Evolutionary conservation across 2,113 vertebrate species (phyloP).

Genomic region (Gymnorhina tibicen): DNA sequence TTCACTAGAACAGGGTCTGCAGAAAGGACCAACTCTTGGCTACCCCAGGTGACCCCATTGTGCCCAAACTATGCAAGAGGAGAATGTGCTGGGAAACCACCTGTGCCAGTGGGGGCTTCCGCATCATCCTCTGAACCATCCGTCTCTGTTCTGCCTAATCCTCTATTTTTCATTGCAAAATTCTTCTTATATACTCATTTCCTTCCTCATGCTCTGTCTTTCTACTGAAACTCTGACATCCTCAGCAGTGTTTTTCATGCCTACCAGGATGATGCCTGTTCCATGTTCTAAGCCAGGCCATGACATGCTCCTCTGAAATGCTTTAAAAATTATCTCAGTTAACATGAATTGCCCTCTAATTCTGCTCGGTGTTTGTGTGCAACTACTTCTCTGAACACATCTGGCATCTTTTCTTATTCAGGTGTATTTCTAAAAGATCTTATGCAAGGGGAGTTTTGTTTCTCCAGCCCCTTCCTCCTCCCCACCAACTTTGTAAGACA

Average conservation of each 20-base stretch:
- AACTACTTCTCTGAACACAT: neutral
- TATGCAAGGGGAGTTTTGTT: neutral
- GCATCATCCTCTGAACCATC: neutral
- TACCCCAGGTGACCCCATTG: neutral
- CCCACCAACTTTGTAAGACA: neutral
- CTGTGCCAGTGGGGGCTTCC: neutral
- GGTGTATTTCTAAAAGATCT: neutral
- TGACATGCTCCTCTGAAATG: neutral
- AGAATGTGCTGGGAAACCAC: neutral
- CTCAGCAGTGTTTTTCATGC: neutral
- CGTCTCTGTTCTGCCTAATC: neutral
- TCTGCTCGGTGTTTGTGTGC: neutral
- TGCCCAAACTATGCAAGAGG: rapidly evolving
- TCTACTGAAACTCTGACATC: neutral
- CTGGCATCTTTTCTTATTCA: neutral
- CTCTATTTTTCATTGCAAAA: neutral
- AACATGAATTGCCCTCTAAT: neutral
- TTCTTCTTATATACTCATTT: neutral
- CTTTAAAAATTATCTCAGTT: neutral
- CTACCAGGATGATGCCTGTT: neutral
- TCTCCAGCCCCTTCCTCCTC: neutral
- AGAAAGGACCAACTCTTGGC: neutral
- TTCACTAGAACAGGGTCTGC: neutral
- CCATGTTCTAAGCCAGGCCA: neutral
- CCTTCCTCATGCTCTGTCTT: neutral